Conservation (phyloP, 1,140 invertebrate species). For the Nasonia vitripennis region DNA sequence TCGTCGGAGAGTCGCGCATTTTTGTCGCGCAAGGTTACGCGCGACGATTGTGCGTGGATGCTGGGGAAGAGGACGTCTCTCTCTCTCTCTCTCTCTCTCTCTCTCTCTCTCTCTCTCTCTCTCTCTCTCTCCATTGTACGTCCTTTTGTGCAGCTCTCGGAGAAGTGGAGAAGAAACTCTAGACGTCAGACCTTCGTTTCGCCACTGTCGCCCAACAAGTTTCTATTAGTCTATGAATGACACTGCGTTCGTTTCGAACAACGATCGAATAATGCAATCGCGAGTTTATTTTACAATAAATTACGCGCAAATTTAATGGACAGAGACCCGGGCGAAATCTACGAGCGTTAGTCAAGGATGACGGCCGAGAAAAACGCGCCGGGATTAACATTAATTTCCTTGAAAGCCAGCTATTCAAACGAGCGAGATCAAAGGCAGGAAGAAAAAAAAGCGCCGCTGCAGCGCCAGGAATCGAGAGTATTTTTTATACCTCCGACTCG, state of each 20-base stretch:
- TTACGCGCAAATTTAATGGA: not conserved
- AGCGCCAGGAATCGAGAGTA: constrained; percentile 20
- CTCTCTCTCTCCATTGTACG: not conserved
- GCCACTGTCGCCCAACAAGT: not conserved
- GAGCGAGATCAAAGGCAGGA: constrained; percentile 42
- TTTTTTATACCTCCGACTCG: constrained; percentile 8
- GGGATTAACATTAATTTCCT: constrained; percentile 49
- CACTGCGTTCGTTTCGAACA: too few relatives aligned
- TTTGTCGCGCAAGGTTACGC: constrained; percentile 23
- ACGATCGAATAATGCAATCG: too few relatives aligned
- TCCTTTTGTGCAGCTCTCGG: not conserved
- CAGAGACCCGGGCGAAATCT: not conserved
- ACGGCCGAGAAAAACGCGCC: constrained; percentile 3
- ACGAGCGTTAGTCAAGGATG: constrained; percentile 31
- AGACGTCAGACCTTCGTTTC: constrained; percentile 16
- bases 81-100: not conserved
- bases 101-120: not conserved
- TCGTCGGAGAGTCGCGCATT: not conserved
- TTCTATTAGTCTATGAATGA: constrained; percentile 17
- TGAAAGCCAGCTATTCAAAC: constrained; percentile 47
- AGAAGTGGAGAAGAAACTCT: not conserved
- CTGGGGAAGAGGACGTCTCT: not conserved
- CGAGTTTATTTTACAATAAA: too few relatives aligned
- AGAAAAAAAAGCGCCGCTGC: constrained; percentile 9
- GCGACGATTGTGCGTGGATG: not conserved